These are phyloP conservation scores for Megalurothrips usitatus DNA, from an alignment of 2,888 invertebrate species.

Conservation along the genomic window DNA sequence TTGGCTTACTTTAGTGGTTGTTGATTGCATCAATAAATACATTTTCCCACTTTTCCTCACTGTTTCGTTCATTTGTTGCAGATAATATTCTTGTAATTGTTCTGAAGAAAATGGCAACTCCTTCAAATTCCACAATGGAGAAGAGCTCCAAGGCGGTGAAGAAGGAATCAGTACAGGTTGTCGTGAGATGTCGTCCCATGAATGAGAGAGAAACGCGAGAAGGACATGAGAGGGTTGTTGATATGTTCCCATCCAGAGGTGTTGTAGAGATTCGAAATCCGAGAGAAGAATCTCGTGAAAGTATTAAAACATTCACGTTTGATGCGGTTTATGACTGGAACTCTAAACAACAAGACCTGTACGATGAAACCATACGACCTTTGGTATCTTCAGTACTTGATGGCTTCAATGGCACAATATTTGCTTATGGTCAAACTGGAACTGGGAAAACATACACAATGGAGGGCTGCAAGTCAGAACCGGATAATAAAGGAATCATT, in stretches of 20 bases:
- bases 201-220: constrained; percentile 76
- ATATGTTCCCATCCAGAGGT: constrained; percentile 79
- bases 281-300: constrained; percentile 60
- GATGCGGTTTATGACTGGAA: constrained; percentile 93
- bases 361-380: constrained; percentile 93
- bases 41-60: neutral
- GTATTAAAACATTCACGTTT: constrained; percentile 88
- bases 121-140: neutral
- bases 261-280: constrained; percentile 87
- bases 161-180: constrained; percentile 91
- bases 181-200: constrained; percentile 94
- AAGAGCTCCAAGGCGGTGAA: constrained; percentile 29
- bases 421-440: constrained; percentile 98
- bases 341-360: constrained; percentile 86
- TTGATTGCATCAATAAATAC: neutral
- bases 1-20: no score
- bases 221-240: constrained; percentile 69
- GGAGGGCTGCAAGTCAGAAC: constrained; percentile 60
- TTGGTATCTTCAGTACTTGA: constrained; percentile 91
- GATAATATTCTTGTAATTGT: neutral
- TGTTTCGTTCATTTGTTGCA: neutral
- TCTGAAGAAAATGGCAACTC: neutral
- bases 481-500: constrained; percentile 80
- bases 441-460: constrained; percentile 76
- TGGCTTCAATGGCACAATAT: constrained; percentile 98